phyloP scores from a whole-genome alignment of 2,888 invertebrate species.

The Leptopilina myrica region DNA sequence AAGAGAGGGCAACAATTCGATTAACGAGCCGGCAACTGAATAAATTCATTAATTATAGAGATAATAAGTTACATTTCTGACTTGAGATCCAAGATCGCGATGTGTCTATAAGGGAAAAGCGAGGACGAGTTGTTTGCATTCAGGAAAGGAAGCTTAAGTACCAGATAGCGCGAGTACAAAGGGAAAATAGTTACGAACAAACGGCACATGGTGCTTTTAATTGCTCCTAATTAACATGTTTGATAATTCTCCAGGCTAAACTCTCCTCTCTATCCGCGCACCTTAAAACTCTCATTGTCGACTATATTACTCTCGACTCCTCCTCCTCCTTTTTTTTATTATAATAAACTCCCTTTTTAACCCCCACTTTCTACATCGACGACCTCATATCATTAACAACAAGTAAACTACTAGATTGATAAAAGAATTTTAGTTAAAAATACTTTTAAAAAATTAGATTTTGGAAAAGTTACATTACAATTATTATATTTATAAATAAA shows the following conservation, averaged over 20 bases:
- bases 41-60: conserved; percentile 64
- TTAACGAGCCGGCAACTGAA: conserved; percentile 63
- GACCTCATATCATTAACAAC: no score
- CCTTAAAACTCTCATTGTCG: neutral
- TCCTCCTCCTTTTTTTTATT: no score
- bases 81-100: conserved; percentile 54
- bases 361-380: no score
- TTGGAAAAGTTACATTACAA: no score
- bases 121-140: conserved; percentile 15
- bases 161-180: conserved; percentile 40
- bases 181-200: conserved; percentile 37
- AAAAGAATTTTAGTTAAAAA: no score
- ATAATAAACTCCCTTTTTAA: no score
- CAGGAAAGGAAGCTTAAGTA: conserved; percentile 54
- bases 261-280: neutral
- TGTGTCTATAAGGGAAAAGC: conserved; percentile 22
- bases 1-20: conserved; percentile 58
- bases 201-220: conserved; percentile 53
- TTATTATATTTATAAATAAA: no score
- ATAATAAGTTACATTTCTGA: conserved; percentile 53
- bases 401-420: no score
- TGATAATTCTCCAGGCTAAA: conserved; percentile 33
- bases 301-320: neutral
- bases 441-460: no score
- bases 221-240: conserved; percentile 59